Evolutionary conservation across 2,797 vertebrate genomes (phyloP), one percentile per base, ranked within the genome.

Genomic region (Dendrocincla tyrannina): DNA sequence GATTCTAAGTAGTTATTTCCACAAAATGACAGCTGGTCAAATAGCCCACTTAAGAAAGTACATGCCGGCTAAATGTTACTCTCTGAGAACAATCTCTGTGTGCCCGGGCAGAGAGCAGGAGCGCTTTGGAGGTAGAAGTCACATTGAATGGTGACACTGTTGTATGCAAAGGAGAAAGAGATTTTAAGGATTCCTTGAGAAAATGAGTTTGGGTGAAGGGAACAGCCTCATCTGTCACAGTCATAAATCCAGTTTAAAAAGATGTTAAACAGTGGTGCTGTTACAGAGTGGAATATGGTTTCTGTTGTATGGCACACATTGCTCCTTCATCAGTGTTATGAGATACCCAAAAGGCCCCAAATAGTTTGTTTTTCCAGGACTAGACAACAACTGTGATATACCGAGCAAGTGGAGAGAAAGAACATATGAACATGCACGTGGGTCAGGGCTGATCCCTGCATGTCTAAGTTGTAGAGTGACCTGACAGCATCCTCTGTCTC

Each of bases 1-100:
- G 74, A 67, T 93, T 84, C 85, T 52, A 59, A 70, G 80, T 59
- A 89, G 70, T 80, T 76, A 63, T 76, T 93, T 86, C 63, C 77
- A 76, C 83, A 67, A 60, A 86, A 74, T 2, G 24, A 55, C 89
- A 93, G 76, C 83, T 88, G 82, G 58, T 78, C 62, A 91, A 81
- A 89, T 66, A 89, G 82, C 79, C 63, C 79, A 42, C 77, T 96
- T 88, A 76, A 76, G 47, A 70, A 91, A 20, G 77, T 87, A 91
- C 83, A 88, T 86, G 77, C 33, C 2, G 83, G 85, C 73, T 91
- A 66, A 88, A 81, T 73, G 63, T 88, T 80, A 9, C 22, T 91
- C 55, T 69, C 50, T 50, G 28, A 44, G 53, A 89, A 14, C 27
- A 33, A 33, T 37, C n/a, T 69, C 16, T 87, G 63, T 82, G 68